A percentile compares a stretch with the other conserved stretches of the same genome.
Evolutionary conservation across 1,140 invertebrate genomes (phyloP).

Genomic region (Temnothorax longispinosus): DNA sequence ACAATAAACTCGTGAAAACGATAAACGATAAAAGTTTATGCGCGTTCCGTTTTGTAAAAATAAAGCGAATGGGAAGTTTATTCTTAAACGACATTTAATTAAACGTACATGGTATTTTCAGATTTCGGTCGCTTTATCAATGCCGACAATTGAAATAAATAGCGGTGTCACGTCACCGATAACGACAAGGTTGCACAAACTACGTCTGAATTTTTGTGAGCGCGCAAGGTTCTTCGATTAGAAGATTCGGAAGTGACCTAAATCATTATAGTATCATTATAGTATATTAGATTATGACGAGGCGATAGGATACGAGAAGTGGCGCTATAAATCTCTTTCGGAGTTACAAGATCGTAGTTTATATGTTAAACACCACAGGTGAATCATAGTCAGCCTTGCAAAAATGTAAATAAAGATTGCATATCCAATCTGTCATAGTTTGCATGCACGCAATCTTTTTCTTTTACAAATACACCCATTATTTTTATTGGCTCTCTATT

Average conservation of each 20-base stretch:
- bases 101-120: neutral
- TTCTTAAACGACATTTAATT: neutral
- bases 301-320: neutral
- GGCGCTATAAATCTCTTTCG: neutral
- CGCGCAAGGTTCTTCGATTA: neutral
- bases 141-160: constrained; percentile 32
- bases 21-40: neutral
- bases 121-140: neutral
- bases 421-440: neutral
- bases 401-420: neutral
- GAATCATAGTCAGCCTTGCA: neutral
- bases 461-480: neutral
- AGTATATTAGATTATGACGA: neutral
- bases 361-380: neutral
- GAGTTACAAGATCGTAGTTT: neutral
- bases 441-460: neutral
- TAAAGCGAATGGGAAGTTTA: neutral
- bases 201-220: neutral
- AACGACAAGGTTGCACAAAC: neutral
- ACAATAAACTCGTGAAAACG: neutral
- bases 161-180: neutral
- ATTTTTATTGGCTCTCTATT: neutral
- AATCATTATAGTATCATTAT: neutral
- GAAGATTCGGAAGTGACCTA: neutral
- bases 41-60: neutral